Percentiles rank a stretch among this genome's conserved stretches.
Evolutionary conservation across 2,113 vertebrate species (phyloP).

Genomic region (Nothobranchius kuhntae): DNA sequence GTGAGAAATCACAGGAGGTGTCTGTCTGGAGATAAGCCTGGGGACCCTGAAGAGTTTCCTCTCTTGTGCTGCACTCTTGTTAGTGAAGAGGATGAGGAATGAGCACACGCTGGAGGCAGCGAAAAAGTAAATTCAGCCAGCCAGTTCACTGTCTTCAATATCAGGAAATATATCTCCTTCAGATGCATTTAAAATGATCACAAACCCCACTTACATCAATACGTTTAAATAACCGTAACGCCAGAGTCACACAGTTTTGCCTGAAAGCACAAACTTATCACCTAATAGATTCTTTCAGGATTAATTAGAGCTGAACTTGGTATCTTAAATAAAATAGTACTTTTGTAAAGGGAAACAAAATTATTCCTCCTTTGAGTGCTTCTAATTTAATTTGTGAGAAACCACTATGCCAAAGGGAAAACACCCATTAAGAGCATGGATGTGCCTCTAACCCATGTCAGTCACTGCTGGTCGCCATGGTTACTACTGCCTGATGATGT

Average conservation of each 20-base stretch:
- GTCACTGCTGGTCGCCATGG: background rate
- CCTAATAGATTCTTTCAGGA: background rate
- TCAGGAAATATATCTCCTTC: background rate
- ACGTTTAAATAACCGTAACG: background rate
- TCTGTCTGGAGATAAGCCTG: background rate
- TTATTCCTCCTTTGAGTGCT: background rate
- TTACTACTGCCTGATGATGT: background rate
- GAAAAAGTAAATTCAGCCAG: background rate
- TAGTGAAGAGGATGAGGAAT: background rate
- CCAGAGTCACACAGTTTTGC: background rate
- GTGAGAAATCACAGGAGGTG: background rate
- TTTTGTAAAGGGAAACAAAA: background rate
- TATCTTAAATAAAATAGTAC: background rate
- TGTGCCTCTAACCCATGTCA: background rate
- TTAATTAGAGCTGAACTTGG: background rate
- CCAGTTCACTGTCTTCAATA: background rate
- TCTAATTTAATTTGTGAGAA: background rate
- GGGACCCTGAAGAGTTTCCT: background rate
- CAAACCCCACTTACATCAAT: background rate
- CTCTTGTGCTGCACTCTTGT: background rate
- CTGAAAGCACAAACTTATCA: background rate
- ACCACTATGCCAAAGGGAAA: background rate
- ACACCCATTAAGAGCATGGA: background rate
- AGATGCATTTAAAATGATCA: background rate
- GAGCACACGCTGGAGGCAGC: background rate